Evolutionary conservation across 2,113 vertebrate genomes (phyloP).

Genomic region (Corvus cornix): DNA sequence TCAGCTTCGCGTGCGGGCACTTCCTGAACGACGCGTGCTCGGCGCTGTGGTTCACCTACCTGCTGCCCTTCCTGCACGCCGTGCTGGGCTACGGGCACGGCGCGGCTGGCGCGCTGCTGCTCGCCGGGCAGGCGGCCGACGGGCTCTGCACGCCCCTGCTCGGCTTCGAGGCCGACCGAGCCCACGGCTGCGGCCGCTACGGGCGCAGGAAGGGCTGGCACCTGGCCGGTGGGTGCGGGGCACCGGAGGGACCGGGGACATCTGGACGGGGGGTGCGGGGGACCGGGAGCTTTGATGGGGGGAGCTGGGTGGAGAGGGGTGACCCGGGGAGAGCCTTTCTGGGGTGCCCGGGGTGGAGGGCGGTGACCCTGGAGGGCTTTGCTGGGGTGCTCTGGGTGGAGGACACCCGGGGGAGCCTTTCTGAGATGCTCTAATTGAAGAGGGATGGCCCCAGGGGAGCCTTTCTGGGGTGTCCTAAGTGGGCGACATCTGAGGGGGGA

Average conservation of each 20-base stretch:
- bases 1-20: slow-evolving; percentile 86
- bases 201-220: slow-evolving; percentile 92
- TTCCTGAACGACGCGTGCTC: slow-evolving; percentile 92
- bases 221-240: slow-evolving; percentile 78
- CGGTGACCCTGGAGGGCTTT: neutral
- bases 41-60: slow-evolving; percentile 94
- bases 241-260: neutral
- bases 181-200: slow-evolving; percentile 75
- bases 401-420: neutral
- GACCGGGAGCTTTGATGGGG: neutral
- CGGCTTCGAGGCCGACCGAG: slow-evolving; percentile 85
- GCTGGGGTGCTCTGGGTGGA: neutral
- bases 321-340: neutral
- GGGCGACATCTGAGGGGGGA: neutral
- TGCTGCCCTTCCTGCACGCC: slow-evolving; percentile 87
- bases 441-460: too few species aligned
- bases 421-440: neutral
- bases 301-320: neutral
- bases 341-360: neutral
- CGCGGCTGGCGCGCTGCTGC: slow-evolving; percentile 80
- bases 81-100: slow-evolving; percentile 85
- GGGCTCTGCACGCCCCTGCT: slow-evolving; percentile 87
- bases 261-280: neutral
- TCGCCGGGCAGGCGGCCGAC: slow-evolving; percentile 86
- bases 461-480: neutral